Base-by-base conservation (phyloP, 2,113 vertebrate species). In the Siniperca chuatsi region DNA sequence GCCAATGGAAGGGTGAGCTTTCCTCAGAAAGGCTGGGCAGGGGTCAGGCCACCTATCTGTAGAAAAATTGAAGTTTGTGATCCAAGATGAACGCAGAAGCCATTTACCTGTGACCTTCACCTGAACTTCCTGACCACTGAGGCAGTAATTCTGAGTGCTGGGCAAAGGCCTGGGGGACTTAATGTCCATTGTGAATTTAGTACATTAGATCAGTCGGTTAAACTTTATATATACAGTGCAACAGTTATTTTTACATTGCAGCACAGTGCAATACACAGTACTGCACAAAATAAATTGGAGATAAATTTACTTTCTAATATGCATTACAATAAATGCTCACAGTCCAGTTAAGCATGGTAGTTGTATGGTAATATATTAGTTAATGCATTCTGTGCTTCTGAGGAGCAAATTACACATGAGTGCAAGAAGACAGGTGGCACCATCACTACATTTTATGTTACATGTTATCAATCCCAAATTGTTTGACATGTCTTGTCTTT, bases 31-130 rank as follows among this genome's bases (percentile, higher is more conserved):
- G 2, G 12, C 25, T 11, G 70, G 54, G 55, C 68, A 42, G 60
- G 37, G 62, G 33, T 82, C 78, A 84, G 81, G 76, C 85, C 81
- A 65, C 7, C 25, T 46, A 29, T 88, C 61, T 73, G 60, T 8
- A 52, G 60, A 29, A 16, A 29, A 64, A 71, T 42, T 44, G 3
- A 55, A 74, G 42, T 82, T 76, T 83, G 65, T 55, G 50, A 68
- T 79, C 11, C 1, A 3, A 44, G 71, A 68, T 25, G 35, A 80
- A 65, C 18, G 9, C 15, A 62, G 18, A 66, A 29, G 75, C 37
- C 6, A 29, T 70, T 83, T 78, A 80, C 40, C 72, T 80, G 20
- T 78, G 72, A 79, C 81, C 70, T 85, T 79, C 70, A 86, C 25
- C 52, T 81, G 72, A 82, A 62, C 67, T 18, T 72, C 25, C 54